Conservation (phyloP, 2,113 vertebrate genomes). For the Romanogobio albipinnatus region DNA sequence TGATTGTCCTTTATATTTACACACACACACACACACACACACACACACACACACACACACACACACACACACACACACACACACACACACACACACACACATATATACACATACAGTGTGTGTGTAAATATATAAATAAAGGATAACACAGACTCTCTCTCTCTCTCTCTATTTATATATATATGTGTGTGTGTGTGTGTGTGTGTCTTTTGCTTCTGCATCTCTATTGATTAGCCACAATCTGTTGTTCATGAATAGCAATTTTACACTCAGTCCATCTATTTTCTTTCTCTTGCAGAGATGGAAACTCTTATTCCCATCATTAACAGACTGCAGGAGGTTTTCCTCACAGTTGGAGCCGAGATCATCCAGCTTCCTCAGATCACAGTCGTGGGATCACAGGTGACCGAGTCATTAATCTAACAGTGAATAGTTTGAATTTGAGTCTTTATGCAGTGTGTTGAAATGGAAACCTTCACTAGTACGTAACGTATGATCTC, state of each 20-base stretch:
- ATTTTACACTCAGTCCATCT: neutral
- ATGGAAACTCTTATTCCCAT: constrained; percentile 83
- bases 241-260: neutral
- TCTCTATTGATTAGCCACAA: neutral
- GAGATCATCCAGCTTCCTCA: constrained; percentile 81
- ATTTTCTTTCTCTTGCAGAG: constrained; percentile 1
- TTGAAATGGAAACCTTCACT: neutral
- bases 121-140: no score
- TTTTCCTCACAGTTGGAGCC: constrained; percentile 79
- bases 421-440: neutral
- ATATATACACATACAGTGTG: no score
- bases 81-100: no score
- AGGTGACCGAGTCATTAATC: constrained; percentile 64
- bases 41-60: no score
- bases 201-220: neutral
- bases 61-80: no score
- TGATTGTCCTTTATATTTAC: no score
- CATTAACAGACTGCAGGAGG: constrained; percentile 82
- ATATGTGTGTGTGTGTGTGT: no score
- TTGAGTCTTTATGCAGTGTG: neutral
- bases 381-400: constrained; percentile 79
- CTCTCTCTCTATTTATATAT: no score
- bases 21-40: no score
- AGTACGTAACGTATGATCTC: neutral
- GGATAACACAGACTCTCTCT: no score